Conservation (phyloP, 2,888 invertebrate species). For the Catonia carolina region DNA sequence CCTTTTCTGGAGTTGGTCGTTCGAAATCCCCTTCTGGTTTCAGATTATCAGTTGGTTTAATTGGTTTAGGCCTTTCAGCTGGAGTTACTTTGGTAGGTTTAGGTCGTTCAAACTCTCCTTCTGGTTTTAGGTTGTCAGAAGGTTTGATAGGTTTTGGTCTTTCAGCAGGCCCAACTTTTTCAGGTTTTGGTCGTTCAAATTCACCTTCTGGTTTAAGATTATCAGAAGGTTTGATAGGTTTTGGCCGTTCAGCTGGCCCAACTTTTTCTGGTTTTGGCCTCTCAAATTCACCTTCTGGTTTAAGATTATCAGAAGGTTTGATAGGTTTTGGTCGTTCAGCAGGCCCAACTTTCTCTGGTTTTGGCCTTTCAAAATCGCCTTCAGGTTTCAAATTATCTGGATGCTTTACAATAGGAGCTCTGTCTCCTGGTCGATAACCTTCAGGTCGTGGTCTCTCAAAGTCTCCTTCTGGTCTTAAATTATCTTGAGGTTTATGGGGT, state of each 20-base stretch:
- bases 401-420: slow-evolving; percentile 43
- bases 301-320: slow-evolving; percentile 47
- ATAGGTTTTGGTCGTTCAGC: slow-evolving; percentile 44
- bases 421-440: slow-evolving; percentile 43
- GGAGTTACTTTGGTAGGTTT: slow-evolving; percentile 38
- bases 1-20: slow-evolving; percentile 38
- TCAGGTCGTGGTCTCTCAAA: slow-evolving; percentile 36
- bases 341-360: slow-evolving; percentile 44
- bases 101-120: slow-evolving; percentile 39
- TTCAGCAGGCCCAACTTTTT: slow-evolving; percentile 43
- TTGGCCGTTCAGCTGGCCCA: slow-evolving; percentile 49
- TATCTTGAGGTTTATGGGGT: slow-evolving; percentile 48
- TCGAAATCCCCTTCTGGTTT: slow-evolving; percentile 46
- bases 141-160: slow-evolving; percentile 41
- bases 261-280: slow-evolving; percentile 44
- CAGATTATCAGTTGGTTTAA: slow-evolving; percentile 49
- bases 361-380: slow-evolving; percentile 48
- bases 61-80: slow-evolving; percentile 47
- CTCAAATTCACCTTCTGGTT: slow-evolving; percentile 47
- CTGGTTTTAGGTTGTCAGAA: slow-evolving; percentile 35
- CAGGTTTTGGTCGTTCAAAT: slow-evolving; percentile 41
- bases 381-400: slow-evolving; percentile 46
- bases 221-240: slow-evolving; percentile 46
- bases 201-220: slow-evolving; percentile 50
- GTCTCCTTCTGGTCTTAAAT: slow-evolving; percentile 48